Conservation (phyloP, 2,888 invertebrate genomes). For the Dolichomitus sp. region DNA sequence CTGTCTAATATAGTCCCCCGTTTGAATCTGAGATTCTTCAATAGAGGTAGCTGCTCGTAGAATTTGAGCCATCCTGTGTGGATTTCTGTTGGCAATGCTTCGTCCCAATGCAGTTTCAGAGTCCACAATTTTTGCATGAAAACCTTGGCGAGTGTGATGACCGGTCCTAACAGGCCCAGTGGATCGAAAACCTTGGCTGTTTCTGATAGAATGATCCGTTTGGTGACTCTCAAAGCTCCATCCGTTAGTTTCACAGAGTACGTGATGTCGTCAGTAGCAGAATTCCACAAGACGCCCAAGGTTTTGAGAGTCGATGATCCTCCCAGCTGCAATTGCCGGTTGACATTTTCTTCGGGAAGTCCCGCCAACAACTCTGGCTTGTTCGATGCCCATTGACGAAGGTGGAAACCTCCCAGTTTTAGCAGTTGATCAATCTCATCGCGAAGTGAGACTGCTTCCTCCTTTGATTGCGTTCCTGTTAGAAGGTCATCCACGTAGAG, state of each 20-base stretch:
- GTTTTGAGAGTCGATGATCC: conserved; percentile 29
- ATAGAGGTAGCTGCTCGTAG: neutral
- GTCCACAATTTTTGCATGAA: conserved; percentile 17
- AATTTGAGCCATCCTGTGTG: neutral
- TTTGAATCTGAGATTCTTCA: conserved; percentile 27
- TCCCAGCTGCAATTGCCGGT: neutral
- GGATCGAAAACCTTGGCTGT: conserved; percentile 17
- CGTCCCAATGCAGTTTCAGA: conserved; percentile 24
- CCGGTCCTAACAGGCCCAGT: conserved; percentile 27
- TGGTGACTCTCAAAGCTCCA: neutral
- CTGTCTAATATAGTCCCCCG: neutral
- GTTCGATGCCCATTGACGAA: conserved; percentile 65
- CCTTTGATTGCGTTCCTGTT: conserved; percentile 36
- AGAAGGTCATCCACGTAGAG: conserved; percentile 64
- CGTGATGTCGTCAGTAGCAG: conserved; percentile 32
- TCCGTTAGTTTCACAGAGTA: conserved; percentile 31
- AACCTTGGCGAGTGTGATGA: conserved; percentile 14
- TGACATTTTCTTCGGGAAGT: conserved; percentile 37
- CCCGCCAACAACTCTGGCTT: conserved; percentile 25
- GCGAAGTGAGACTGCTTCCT: conserved; percentile 43
- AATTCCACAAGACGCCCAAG: conserved; percentile 51
- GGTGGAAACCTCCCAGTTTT: conserved; percentile 43
- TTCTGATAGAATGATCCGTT: too few species aligned
- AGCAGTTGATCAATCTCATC: conserved; percentile 42
- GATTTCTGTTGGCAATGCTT: conserved; percentile 13